phyloP scores from a whole-genome alignment of 2,113 vertebrate genomes.

The Nestor notabilis region DNA sequence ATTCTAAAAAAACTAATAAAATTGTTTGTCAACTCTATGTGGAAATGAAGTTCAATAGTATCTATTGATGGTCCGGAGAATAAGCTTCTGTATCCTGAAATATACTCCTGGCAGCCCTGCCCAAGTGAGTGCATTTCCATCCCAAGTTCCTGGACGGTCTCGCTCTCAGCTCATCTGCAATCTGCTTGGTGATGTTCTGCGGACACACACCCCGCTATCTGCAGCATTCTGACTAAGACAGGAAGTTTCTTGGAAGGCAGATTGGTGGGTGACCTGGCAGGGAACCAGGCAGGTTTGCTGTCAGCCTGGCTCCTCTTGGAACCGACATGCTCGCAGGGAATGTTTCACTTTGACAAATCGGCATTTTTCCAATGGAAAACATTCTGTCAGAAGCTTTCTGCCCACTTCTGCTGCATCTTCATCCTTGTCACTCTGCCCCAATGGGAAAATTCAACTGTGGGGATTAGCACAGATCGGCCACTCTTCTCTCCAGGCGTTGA shows the following conservation, averaged over 20 bases:
- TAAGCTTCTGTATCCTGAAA: neutral
- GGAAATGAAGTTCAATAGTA: neutral
- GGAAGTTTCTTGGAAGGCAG: neutral
- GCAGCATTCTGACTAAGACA: neutral
- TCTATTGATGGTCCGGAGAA: neutral
- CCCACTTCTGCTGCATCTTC: neutral
- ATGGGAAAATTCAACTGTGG: neutral
- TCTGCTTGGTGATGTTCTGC: neutral
- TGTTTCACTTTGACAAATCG: rapidly evolving
- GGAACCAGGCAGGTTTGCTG: neutral
- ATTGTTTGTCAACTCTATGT: neutral
- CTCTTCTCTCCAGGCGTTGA: neutral
- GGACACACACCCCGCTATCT: neutral
- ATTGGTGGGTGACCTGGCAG: neutral
- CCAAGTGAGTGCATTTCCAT: neutral
- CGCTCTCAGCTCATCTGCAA: rapidly evolving
- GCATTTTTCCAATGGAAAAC: slow-evolving; percentile 9
- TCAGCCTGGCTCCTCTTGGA: neutral
- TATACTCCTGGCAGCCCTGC: neutral
- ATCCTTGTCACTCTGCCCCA: neutral
- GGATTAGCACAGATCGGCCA: rapidly evolving
- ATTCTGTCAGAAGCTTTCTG: slow-evolving; percentile 1
- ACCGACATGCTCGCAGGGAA: rapidly evolving
- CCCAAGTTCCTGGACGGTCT: neutral
- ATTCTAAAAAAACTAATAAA: neutral